Percentiles rank a stretch among this genome's conserved stretches.
These are phyloP conservation scores for Antheraea pernyi DNA, from an alignment of 1,140 invertebrate species.

Conservation along the genomic window DNA sequence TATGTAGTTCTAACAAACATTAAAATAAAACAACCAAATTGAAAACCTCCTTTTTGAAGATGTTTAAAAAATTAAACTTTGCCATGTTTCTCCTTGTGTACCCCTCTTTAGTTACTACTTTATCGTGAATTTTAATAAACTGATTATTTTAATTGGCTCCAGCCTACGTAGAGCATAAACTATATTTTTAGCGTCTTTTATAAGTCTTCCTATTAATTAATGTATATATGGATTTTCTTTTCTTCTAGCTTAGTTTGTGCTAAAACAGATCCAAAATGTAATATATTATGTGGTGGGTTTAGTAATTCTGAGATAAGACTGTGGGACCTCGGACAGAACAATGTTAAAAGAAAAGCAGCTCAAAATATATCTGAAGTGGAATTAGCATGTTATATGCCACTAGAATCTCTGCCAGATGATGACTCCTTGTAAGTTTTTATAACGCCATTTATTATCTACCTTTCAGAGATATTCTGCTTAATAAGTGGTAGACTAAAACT, in stretches of 20 bases:
- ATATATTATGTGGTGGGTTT: conserved; percentile 81
- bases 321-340: conserved; percentile 82
- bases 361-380: conserved; percentile 72
- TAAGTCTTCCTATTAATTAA: background rate
- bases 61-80: no score
- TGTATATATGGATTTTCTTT: conserved; percentile 13
- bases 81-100: no score
- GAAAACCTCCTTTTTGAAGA: no score
- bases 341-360: conserved; percentile 67
- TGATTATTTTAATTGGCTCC: no score
- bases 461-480: background rate
- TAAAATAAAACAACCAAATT: no score
- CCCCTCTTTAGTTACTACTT: no score
- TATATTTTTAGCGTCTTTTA: no score
- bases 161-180: no score
- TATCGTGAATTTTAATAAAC: no score
- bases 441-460: background rate
- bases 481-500: no score
- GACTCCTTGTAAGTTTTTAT: conserved; percentile 55
- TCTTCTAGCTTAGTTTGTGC: conserved; percentile 80
- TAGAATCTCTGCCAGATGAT: conserved; percentile 48
- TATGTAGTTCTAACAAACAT: no score
- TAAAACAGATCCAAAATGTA: conserved; percentile 79
- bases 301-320: conserved; percentile 81
- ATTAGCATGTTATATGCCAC: conserved; percentile 61